Evolutionary conservation across 2,888 invertebrate genomes (phyloP), one percentile per base, ranked within the genome.

Genomic region (Parnassius apollo): DNA sequence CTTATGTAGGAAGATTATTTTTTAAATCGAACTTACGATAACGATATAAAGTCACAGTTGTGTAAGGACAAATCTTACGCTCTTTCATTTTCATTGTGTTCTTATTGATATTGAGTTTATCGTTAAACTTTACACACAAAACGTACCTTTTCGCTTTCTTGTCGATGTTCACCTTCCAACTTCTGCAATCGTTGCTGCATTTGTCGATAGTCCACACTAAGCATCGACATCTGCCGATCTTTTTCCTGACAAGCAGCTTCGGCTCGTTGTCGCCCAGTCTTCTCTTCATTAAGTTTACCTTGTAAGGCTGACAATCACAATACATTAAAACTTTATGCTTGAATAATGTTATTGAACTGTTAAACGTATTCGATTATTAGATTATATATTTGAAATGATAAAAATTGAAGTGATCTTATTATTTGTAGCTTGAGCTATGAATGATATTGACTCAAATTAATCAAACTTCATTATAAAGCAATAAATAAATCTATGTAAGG

Each of bases 131-230:
- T 1, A 7, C 3, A 35, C 35, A 35, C 35, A 35, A 35, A 35
- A 13, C 18, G 54, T 71, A 94, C 95, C 94, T 96, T 96, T 78
- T 98, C 97, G 22, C 94, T 93, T 88, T 98, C 97, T 81, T 97
- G 97, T 7, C 96, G 93, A 77, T 97, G 95, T 86, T 98, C 98
- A n/a, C 96, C 96, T 86, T 98, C 98, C 9, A 98, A 88, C 79
- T 97, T 97, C 79, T 97, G 96, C 68, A 98, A 86, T 64, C 97
- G 94, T 80, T 98, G 96, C 79, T 97, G 97, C 77, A 98, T 96
- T 90, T 98, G 98, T n/a, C 97, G 93, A 82, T 98, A 96, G 87
- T 99, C 99, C 2, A 99, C 98, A 22, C 96, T 96, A 45, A 98
- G 92, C 96, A 98, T 98, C 11, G 97, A 98, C 81, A 98, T 96